Base-by-base conservation (phyloP, 2,113 vertebrate genomes). In the Hypanus sabinus region DNA sequence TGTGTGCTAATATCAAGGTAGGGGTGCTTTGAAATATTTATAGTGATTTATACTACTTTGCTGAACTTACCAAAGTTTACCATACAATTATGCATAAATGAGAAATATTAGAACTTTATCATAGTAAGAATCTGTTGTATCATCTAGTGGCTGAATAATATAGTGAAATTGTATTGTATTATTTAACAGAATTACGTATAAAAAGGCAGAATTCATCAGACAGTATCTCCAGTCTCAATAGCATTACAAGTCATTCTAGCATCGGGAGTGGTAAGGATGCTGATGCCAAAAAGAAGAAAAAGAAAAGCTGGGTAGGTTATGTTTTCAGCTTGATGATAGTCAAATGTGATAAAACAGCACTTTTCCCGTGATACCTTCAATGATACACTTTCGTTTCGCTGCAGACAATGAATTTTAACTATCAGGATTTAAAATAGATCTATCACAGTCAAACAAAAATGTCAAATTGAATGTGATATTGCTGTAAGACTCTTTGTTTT, bases 281-380 rank as follows among this genome's bases (percentile, higher is more conserved):
- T 0, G 98, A 99, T 0, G 98, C 97, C 60, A 99, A 99, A 95
- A 99, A 99, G 96, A 99, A 99, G 96, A 99, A 99, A 94, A 99
- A 99, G 91, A 99, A 99, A 96, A 99, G 97, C 95, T 99, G 98
- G 98, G 98, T 98, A 96, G 95, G 97, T 96, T n/a, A 33, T 30
- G 11, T 14, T 46, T 71, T 30, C 36, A 55, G 10, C 46, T 75
- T 22, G 16, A 6, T 93, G 36, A 38, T 11, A 30, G 36, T 93
- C 33, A 93, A 75, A 93, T 55, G 22, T 93, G 22, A 46, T 30
- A 27, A 10, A 93, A 2, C 55, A 36, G 71, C 36, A 55, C 33
- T 16, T 27, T 70, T 93, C 24, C 12, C 1, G 12, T 73, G 36
- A 93, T 24, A 27, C 83, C 27, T 24, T 27, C 11, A 87, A 87